These are phyloP conservation scores for Mustelus asterias DNA, from an alignment of 2,113 vertebrate genomes.

Conservation along the genomic window DNA sequence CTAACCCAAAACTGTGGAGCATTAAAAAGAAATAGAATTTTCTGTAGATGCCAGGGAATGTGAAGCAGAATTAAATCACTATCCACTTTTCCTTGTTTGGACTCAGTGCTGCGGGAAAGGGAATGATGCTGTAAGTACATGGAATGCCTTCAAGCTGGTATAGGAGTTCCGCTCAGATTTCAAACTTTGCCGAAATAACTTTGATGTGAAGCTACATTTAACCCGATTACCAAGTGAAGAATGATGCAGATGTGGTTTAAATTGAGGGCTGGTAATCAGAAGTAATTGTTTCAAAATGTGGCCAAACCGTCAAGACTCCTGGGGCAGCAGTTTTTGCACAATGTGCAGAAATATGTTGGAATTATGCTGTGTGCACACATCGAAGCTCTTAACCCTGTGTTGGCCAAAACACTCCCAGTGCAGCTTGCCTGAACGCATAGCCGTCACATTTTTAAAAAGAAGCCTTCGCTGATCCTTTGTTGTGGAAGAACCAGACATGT, in stretches of 20 bases:
- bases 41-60: not conserved
- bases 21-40: not conserved
- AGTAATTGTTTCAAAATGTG: constrained; percentile 34
- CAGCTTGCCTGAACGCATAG: not conserved
- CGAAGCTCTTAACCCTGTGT: not conserved
- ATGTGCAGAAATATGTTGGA: constrained; percentile 15
- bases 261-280: constrained; percentile 31
- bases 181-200: constrained; percentile 2
- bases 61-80: not conserved
- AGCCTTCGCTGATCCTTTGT: not conserved
- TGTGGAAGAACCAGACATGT: not conserved
- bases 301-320: not conserved
- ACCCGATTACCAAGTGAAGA: constrained; percentile 10
- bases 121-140: not conserved
- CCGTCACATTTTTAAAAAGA: not conserved
- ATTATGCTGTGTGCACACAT: not conserved
- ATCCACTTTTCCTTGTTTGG: not conserved
- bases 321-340: constrained; percentile 24
- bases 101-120: not conserved
- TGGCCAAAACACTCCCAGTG: not conserved
- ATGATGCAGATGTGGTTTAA: constrained; percentile 31
- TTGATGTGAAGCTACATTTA: constrained; percentile 26
- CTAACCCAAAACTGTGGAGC: not conserved
- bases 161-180: not conserved
- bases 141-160: constrained; percentile 31